Percentiles rank a stretch among this genome's conserved stretches.
phyloP scores from a whole-genome alignment of 2,113 vertebrate species.

The Isichthys henryi region DNA sequence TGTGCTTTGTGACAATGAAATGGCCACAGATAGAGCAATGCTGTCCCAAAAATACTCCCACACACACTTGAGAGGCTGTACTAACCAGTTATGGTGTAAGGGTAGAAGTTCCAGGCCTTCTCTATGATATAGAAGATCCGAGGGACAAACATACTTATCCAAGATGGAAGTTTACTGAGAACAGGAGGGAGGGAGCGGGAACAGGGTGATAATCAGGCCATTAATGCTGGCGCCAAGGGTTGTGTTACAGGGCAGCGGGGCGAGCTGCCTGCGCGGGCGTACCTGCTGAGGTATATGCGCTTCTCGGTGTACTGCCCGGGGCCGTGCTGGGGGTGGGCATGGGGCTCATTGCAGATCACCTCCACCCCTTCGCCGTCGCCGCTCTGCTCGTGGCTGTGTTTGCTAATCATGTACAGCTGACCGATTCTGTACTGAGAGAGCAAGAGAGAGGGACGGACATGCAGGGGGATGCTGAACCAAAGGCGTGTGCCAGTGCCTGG shows the following conservation, averaged over 20 bases:
- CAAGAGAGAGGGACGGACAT: not conserved
- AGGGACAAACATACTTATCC: slow-evolving; percentile 60
- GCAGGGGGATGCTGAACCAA: not conserved
- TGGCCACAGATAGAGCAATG: not conserved
- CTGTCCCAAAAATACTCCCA: not conserved
- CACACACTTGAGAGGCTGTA: not conserved
- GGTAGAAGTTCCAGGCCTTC: slow-evolving; percentile 74
- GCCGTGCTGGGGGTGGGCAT: slow-evolving; percentile 71
- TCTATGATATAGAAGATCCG: slow-evolving; percentile 67
- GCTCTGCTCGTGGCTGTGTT: slow-evolving; percentile 84
- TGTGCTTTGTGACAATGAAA: not conserved
- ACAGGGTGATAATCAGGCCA: not conserved
- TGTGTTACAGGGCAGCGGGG: too few relatives aligned
- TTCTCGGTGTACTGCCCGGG: slow-evolving; percentile 80
- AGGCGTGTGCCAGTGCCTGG: not conserved
- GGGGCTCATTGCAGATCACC: slow-evolving; percentile 74
- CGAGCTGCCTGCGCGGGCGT: slow-evolving; percentile 12
- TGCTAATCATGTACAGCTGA: slow-evolving; percentile 91
- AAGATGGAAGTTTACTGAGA: slow-evolving; percentile 63
- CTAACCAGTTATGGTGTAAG: slow-evolving; percentile 68
- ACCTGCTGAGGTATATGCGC: slow-evolving; percentile 83
- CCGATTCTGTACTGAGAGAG: slow-evolving; percentile 71
- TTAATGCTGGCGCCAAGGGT: not conserved
- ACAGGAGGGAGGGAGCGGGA: not conserved
- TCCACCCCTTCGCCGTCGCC: slow-evolving; percentile 79